phyloP scores from a whole-genome alignment of 1,140 invertebrate species.

The Tetranychus cinnabarinus region DNA sequence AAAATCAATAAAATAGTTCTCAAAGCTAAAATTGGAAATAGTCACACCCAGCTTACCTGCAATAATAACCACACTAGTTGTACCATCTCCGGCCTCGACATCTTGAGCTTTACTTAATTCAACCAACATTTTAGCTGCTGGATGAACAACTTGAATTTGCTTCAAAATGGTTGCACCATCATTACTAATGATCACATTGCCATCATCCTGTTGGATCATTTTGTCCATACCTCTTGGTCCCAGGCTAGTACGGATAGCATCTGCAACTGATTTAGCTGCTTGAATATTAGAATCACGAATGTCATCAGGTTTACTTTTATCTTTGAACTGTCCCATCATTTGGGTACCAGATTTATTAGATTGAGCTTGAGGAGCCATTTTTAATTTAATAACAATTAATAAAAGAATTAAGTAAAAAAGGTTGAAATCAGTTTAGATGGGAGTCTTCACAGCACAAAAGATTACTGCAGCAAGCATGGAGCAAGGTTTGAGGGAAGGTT shows the following conservation, averaged over 20 bases:
- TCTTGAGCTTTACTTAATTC: constrained; percentile 96
- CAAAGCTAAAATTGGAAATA: neutral
- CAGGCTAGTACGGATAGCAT: constrained; percentile 93
- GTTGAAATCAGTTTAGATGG: no score
- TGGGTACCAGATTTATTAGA: no score
- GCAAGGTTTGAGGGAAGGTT: no score
- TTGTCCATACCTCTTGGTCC: constrained; percentile 99
- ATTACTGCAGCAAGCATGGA: no score
- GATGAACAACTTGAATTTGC: constrained; percentile 96
- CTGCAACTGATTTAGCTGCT: constrained; percentile 94
- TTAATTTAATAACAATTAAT: no score
- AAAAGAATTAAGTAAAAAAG: no score
- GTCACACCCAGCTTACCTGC: constrained; percentile 33
- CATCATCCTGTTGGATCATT: constrained; percentile 95
- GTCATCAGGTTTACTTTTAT: constrained; percentile 76
- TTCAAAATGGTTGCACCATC: constrained; percentile 98
- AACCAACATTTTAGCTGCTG: constrained; percentile 97
- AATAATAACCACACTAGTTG: constrained; percentile 87
- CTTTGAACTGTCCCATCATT: constrained; percentile 17
- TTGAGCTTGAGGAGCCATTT: no score
- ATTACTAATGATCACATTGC: constrained; percentile 98
- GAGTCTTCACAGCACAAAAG: no score
- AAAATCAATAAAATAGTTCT: neutral
- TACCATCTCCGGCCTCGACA: constrained; percentile 96
- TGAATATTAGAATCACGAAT: constrained; percentile 85